Percentiles rank a stretch among this genome's conserved stretches.
Conservation (phyloP, 1,140 invertebrate species). For the Drosophila elegans region DNA sequence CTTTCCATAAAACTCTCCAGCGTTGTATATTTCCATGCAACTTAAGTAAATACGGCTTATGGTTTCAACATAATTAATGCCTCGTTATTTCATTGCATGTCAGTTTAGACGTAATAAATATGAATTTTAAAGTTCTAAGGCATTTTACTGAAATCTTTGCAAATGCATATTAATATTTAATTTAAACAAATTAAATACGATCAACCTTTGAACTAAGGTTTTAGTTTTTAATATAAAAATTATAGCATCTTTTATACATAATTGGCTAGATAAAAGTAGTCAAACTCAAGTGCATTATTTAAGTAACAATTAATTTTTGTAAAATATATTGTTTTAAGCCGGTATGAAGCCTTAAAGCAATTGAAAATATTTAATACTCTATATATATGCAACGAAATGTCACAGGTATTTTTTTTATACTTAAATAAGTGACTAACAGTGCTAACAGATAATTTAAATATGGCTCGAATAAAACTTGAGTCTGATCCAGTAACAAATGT, state of each 20-base stretch:
- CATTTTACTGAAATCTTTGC: background rate
- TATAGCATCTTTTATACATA: background rate
- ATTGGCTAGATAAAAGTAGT: background rate
- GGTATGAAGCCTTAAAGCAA: too few species aligned
- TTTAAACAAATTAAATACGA: background rate
- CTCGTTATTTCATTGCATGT: background rate
- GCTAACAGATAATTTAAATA: conserved; percentile 34
- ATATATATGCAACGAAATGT: background rate
- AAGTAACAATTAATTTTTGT: too few species aligned
- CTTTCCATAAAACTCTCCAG: too few species aligned
- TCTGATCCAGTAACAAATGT: conserved; percentile 20
- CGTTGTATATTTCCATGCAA: background rate
- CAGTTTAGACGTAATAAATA: background rate
- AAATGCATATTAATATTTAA: conserved; percentile 2
- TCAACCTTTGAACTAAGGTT: too few species aligned
- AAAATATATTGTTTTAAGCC: too few species aligned
- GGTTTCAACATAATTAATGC: conserved; percentile 1
- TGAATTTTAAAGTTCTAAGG: background rate
- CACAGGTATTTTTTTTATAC: background rate
- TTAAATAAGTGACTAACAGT: conserved; percentile 7
- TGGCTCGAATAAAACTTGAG: conserved; percentile 8
- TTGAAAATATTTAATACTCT: too few species aligned
- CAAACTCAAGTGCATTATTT: too few species aligned
- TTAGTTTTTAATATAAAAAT: background rate
- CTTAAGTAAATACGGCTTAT: background rate